phyloP scores from a whole-genome alignment of 2,888 invertebrate genomes.

The Mellilla xanthometata region DNA sequence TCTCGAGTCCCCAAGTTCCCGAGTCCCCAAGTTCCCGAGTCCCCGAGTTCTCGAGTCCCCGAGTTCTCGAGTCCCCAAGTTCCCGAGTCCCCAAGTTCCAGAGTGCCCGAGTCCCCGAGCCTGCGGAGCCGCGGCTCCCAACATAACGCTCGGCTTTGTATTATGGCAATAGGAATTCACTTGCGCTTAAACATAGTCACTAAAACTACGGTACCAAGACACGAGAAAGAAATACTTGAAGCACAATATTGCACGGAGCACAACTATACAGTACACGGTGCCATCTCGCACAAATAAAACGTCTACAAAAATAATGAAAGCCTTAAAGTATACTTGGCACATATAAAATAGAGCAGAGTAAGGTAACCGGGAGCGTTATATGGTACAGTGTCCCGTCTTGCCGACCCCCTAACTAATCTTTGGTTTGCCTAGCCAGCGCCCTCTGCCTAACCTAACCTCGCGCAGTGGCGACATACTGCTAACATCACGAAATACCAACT shows the following conservation, averaged over 20 bases:
- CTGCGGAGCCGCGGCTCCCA: no score
- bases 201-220: conserved; percentile 45
- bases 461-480: no score
- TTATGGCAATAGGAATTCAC: conserved; percentile 81
- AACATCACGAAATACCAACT: no score
- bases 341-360: conserved; percentile 51
- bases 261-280: conserved; percentile 65
- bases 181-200: conserved; percentile 54
- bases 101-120: no score
- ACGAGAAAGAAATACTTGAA: conserved; percentile 59
- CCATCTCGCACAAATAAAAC: conserved; percentile 61
- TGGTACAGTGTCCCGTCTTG: conserved; percentile 66
- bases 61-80: no score
- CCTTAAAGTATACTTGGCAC: conserved; percentile 71
- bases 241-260: conserved; percentile 65
- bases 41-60: no score
- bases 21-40: no score
- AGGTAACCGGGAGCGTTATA: conserved; percentile 62
- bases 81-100: no score
- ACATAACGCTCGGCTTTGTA: conserved; percentile 34
- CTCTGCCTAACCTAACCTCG: no score
- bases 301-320: conserved; percentile 51
- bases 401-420: conserved; percentile 65
- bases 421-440: conserved; percentile 77
- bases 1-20: no score